Base-by-base conservation (phyloP, 2,888 invertebrate species). In the Drosophila neotestacea region DNA sequence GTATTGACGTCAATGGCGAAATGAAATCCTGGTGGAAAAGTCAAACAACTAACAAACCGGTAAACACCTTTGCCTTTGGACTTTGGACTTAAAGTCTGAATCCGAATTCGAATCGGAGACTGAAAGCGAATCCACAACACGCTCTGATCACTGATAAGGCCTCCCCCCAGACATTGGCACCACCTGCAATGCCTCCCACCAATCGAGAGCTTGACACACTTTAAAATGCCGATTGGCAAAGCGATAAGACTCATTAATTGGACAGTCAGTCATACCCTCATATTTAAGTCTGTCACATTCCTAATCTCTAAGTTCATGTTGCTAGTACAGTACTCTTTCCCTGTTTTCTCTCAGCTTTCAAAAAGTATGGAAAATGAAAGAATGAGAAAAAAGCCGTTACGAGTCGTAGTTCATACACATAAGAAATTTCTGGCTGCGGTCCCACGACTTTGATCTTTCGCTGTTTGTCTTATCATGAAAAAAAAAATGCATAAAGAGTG, bases 1-100 rank as follows among this genome's bases (percentile, higher is more conserved):
- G 48, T 34, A 80, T 86, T 84, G 84, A 84, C 84, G 84, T 84
- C 84, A 84, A 84, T 83, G 66, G 76, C 60, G 61, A 56, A 48
- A 44, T 58, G 58, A 85, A 70, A 84, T 84, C 84, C 84, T 84
- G 84, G 58, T 66, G 83, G 85, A 81, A 81, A 84, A 81, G 76
- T 78, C 79, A 79, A 81, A 50, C 73, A 68, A 71, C 73, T 65
- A 50, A 65, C 54, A 51, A 55, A 60, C 68, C 82, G 79, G 88
- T 83, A 88, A 83, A 85, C 83, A 88, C 83, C 88, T 83, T 77
- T 79, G 61, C 59, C 66, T 54, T 39, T 59, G 77, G 88, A 83
- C 83, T 83, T 85, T 74, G 83, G 28, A 70, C 83, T 10, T 50
- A 27, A 36, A 13, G 36, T 55, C 48, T 56, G 48, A 55, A 64